Evolutionary conservation across 2,888 invertebrate species (phyloP).

Genomic region (Hypsopygia costalis): DNA sequence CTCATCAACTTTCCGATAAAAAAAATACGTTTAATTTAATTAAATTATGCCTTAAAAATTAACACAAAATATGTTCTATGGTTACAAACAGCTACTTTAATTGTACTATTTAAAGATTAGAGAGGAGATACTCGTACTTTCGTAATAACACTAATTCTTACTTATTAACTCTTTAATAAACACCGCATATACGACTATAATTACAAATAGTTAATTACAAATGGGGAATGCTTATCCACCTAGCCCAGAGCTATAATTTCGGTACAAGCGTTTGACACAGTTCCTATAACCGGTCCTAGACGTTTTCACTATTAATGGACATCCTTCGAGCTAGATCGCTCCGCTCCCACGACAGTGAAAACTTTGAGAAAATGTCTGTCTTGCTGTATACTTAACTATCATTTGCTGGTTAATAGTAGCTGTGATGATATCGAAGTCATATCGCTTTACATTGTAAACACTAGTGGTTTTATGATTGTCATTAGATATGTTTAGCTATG

Average conservation of each 20-base stretch:
- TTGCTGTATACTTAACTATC: background rate
- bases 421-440: background rate
- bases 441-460: background rate
- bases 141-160: too few species aligned
- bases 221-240: background rate
- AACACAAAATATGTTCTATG: too few species aligned
- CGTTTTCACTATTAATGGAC: constrained; percentile 8
- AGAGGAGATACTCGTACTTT: too few species aligned
- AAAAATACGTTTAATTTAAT: too few species aligned
- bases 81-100: too few species aligned
- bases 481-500: too few species aligned
- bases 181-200: too few species aligned
- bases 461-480: too few species aligned
- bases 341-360: constrained; percentile 5
- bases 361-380: constrained; percentile 3
- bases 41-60: too few species aligned
- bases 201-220: background rate
- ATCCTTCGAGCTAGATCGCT: constrained; percentile 3
- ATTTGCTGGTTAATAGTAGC: constrained; percentile 3
- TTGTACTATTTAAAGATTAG: too few species aligned
- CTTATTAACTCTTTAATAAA: too few species aligned
- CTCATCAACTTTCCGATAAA: too few species aligned
- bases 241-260: background rate
- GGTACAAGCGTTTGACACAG: background rate
- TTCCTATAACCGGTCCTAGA: background rate